Conservation (phyloP, 2,888 invertebrate genomes). For the Caenorhabditis angaria region DNA sequence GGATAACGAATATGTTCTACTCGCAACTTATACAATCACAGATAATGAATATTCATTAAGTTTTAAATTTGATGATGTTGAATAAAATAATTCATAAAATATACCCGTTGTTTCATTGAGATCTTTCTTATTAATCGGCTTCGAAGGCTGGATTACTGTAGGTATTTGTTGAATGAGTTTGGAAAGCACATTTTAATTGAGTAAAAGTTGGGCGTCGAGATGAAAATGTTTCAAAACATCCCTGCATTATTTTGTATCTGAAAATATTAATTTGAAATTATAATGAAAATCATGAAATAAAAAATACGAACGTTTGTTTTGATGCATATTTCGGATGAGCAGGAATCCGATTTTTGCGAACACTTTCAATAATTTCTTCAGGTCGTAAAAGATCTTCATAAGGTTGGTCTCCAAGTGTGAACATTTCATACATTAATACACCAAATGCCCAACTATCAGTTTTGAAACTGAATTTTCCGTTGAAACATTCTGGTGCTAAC, state of each 20-base stretch:
- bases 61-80: neutral
- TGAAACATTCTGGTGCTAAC: constrained; percentile 58
- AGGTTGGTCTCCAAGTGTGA: constrained; percentile 55
- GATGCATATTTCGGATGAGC: constrained; percentile 53
- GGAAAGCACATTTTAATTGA: constrained; percentile 50
- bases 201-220: constrained; percentile 50
- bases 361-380: constrained; percentile 53
- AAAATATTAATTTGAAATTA: constrained; percentile 14
- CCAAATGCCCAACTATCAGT: constrained; percentile 63
- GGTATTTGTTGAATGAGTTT: constrained; percentile 35
- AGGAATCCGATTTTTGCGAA: constrained; percentile 47
- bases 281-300: neutral
- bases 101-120: neutral
- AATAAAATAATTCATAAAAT: neutral
- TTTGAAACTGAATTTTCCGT: constrained; percentile 50
- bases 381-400: constrained; percentile 49
- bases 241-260: constrained; percentile 57
- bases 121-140: neutral
- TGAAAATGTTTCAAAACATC: constrained; percentile 51
- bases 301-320: constrained; percentile 48
- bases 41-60: neutral
- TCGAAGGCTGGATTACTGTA: constrained; percentile 52
- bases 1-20: constrained; percentile 27
- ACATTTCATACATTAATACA: constrained; percentile 55
- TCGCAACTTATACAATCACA: constrained; percentile 1